Evolutionary conservation across 1,140 invertebrate genomes (phyloP), one percentile per base, ranked within the genome.

Genomic region (Neuroterus valhalla): DNA sequence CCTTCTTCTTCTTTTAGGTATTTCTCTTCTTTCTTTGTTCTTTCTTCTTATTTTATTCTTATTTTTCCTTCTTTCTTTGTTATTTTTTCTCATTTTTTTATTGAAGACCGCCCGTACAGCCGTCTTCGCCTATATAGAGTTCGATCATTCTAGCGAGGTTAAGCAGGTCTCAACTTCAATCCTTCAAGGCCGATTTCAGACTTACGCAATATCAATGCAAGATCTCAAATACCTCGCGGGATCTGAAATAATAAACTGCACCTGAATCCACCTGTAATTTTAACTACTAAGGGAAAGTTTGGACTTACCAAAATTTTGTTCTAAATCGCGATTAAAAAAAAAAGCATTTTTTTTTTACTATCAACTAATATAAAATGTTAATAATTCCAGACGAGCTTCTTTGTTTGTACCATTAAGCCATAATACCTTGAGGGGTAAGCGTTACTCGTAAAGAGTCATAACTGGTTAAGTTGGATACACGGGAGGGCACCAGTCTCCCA

Each of bases 101-200:
- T 38, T 38, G 31, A n/a, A 19, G 46, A 48, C 46, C 12, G 46
- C 46, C 46, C 15, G 52, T 62, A 23, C 8, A 26, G 50, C 19
- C 19, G 50, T 19, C 23, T 52, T 52, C 50, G 17, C 11, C 19
- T 52, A 52, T 52, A 52, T 52, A 52, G 23, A 52, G 17, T 52
- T 52, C 46, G 10, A 52, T 52, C 8, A 21, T 52, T 52, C 50
- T 52, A 52, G 21, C 17, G 19, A 52, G 19, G 50, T 52, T 52
- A 17, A 52, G 17, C 50, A 52, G 50, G 23, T 26, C 50, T 52
- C 19, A 52, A 52, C 50, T 19, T 26, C 21, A 52, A 52, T 52
- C 50, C 12, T 23, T 52, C 50, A 52, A 52, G 50, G 21, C 10
- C 50, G 19, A 52, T 26, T 52, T 52, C 19, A 52, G 19, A 12